Conservation (phyloP, 2,888 invertebrate species). For the Brenthis hecate region DNA sequence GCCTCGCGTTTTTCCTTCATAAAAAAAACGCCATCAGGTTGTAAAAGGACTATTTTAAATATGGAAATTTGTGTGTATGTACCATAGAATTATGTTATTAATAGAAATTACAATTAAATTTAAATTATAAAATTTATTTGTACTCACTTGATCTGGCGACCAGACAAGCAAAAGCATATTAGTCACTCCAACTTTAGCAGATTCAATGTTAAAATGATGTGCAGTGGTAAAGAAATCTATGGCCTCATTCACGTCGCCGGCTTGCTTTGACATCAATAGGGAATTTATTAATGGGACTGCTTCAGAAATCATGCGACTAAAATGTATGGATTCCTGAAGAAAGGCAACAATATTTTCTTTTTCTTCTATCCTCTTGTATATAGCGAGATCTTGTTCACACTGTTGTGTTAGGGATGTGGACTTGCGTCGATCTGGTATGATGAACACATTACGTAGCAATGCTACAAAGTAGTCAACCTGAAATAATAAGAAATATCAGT, state of each 20-base stretch:
- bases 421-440: constrained; percentile 63
- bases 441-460: constrained; percentile 68
- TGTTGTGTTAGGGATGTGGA: constrained; percentile 64
- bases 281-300: constrained; percentile 85
- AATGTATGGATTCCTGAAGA: constrained; percentile 84
- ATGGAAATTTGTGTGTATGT: too few relatives aligned
- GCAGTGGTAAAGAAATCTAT: constrained; percentile 94
- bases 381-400: constrained; percentile 69
- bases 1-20: constrained; percentile 84
- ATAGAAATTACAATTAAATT: too few relatives aligned
- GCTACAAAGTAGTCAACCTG: constrained; percentile 75
- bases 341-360: constrained; percentile 87
- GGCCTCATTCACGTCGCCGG: constrained; percentile 93
- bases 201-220: constrained; percentile 89
- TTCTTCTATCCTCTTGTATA: constrained; percentile 80
- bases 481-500: neutral
- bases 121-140: too few relatives aligned
- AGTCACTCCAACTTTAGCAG: constrained; percentile 86
- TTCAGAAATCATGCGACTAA: constrained; percentile 71
- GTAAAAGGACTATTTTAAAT: too few relatives aligned
- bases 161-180: constrained; percentile 90
- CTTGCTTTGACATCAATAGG: constrained; percentile 87
- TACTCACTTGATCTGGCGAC: constrained; percentile 87
- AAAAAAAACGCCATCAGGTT: neutral
- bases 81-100: too few relatives aligned